These are phyloP conservation scores for Brachylomia viminalis DNA, from an alignment of 2,888 invertebrate species.

Conservation along the genomic window DNA sequence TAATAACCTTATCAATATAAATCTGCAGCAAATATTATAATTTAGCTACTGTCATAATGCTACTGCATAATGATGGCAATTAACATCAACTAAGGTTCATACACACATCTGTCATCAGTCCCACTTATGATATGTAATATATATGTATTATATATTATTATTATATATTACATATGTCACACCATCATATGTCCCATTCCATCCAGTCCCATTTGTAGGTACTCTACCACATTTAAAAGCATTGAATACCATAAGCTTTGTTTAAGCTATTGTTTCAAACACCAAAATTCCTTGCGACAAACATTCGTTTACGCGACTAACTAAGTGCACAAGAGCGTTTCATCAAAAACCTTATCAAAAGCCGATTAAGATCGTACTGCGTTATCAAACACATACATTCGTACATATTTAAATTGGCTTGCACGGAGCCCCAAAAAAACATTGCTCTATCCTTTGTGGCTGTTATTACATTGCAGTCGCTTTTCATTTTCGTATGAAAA, in stretches of 20 bases:
- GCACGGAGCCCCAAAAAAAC: constrained; percentile 34
- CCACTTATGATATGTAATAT: too few species aligned
- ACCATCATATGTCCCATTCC: too few species aligned
- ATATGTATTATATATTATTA: too few species aligned
- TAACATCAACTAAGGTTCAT: background rate
- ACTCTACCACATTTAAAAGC: background rate
- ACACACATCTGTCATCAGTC: background rate
- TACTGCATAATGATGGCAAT: background rate
- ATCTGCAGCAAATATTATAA: background rate
- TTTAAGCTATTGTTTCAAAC: background rate
- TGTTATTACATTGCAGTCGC: constrained; percentile 60
- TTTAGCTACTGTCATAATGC: background rate
- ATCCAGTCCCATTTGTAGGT: background rate
- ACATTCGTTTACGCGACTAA: background rate
- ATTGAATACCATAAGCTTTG: background rate
- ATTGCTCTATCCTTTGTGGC: constrained; percentile 44
- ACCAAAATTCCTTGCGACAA: background rate
- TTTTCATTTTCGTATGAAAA: constrained; percentile 62
- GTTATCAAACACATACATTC: constrained; percentile 40
- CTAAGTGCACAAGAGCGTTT: background rate
- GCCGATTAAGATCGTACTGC: background rate
- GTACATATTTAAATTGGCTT: constrained; percentile 43
- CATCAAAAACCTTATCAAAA: constrained; percentile 1
- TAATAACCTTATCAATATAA: background rate
- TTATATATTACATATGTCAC: too few species aligned